Base-by-base conservation (phyloP, 2,797 vertebrate genomes). In the Coranthus polyacanthus region DNA sequence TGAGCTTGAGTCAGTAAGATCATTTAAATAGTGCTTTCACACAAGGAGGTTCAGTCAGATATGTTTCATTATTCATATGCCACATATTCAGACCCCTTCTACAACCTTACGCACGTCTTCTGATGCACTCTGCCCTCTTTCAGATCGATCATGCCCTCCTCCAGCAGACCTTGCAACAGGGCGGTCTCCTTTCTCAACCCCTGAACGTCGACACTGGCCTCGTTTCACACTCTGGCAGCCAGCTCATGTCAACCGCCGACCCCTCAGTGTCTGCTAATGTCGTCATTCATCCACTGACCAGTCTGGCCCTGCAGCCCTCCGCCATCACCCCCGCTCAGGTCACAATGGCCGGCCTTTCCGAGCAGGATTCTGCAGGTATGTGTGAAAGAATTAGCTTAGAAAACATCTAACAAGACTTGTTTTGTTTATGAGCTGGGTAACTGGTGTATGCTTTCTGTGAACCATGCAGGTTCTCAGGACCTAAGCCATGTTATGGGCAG, bases 81-180 rank as follows among this genome's bases (percentile, higher is more conserved):
- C n/a, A n/a, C n/a, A n/a, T n/a, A n/a, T n/a, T n/a, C n/a, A n/a
- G n/a, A n/a, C n/a, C n/a, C n/a, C n/a, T n/a, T n/a, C n/a, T n/a
- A n/a, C n/a, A n/a, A n/a, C n/a, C n/a, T n/a, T n/a, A n/a, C n/a
- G n/a, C n/a, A n/a, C n/a, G n/a, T 26, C 24, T 6, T 44, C 36
- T 70, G 29, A 82, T 24, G 24, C 15, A 5, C 2, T 6, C 1
- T 22, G 42, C 60, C 61, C 26, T 61, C 41, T 16, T 65, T 12
- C 93, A 99, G 98, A 98, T 99, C 0, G 98, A 99, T 79, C 96
- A 95, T 0, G 94, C 95, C 56, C 92, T 99, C 66, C 88, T 99
- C 20, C 98, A 98, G 88, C 98, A 99, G 82, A 98, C 97, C 0
- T 80, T 98, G n/a, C 98, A 99, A 55, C 97, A 97, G 78, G 90